These are phyloP conservation scores for Gobio gobio DNA, from an alignment of 2,113 vertebrate genomes.

Conservation along the genomic window DNA sequence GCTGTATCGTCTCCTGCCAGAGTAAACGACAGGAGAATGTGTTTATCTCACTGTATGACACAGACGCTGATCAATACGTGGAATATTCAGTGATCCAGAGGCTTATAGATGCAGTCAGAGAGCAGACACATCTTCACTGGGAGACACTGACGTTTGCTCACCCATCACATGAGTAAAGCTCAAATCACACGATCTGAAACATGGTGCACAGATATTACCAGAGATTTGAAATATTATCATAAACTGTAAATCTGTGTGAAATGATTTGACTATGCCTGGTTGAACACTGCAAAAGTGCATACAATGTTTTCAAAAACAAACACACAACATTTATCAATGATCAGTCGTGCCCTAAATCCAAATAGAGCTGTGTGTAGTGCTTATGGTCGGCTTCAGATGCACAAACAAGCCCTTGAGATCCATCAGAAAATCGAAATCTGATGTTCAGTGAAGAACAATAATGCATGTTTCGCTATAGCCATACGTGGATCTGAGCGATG, in stretches of 20 bases:
- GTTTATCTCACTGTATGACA: conserved; percentile 7
- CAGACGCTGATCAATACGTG: conserved; percentile 2
- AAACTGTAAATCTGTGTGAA: no score
- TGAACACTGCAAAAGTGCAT: no score
- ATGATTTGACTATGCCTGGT: no score
- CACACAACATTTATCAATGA: no score
- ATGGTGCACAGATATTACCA: neutral
- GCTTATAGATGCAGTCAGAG: neutral
- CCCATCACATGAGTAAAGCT: neutral
- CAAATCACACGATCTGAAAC: neutral
- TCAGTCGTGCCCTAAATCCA: no score
- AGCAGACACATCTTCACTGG: neutral
- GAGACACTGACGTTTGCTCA: neutral
- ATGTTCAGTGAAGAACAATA: no score
- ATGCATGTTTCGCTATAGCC: no score
- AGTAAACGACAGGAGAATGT: neutral
- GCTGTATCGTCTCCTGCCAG: neutral
- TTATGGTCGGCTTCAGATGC: no score
- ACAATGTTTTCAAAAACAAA: no score
- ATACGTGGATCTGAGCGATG: neutral
- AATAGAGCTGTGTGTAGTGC: no score
- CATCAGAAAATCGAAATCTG: no score
- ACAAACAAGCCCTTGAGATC: no score
- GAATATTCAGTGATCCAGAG: conserved; percentile 28
- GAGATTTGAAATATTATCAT: neutral